Conservation (phyloP, 2,113 vertebrate species). For the Tursiops truncatus region DNA sequence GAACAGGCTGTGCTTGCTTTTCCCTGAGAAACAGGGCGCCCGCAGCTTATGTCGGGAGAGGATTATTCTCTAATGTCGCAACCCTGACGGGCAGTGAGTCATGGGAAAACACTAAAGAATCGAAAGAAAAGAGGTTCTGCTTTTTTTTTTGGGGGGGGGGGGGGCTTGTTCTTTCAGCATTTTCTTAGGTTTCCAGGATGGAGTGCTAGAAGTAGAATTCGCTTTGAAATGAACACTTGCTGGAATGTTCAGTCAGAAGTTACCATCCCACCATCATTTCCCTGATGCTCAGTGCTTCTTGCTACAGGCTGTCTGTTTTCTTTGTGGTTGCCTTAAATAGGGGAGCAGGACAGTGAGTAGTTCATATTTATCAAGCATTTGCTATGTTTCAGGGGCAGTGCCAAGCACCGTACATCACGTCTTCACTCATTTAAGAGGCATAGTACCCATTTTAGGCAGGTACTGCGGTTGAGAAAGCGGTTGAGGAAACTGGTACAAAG, state of each 20-base stretch:
- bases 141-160: too few species aligned
- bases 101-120: neutral
- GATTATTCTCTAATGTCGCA: neutral
- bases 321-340: neutral
- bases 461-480: neutral
- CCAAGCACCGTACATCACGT: too few species aligned
- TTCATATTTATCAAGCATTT: neutral
- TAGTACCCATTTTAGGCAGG: neutral
- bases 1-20: neutral
- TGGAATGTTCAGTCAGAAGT: neutral
- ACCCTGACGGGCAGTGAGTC: neutral
- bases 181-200: neutral
- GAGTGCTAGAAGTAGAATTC: neutral
- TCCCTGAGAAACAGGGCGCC: neutral
- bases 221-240: neutral
- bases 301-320: neutral
- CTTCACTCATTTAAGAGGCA: neutral
- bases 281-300: neutral
- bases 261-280: neutral
- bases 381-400: accelerated
- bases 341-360: neutral
- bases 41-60: neutral
- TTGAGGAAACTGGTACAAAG: neutral
- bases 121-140: neutral
- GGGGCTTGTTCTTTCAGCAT: neutral